Base-by-base conservation (phyloP, 2,888 invertebrate species). In the Tenthredo distinguenda region DNA sequence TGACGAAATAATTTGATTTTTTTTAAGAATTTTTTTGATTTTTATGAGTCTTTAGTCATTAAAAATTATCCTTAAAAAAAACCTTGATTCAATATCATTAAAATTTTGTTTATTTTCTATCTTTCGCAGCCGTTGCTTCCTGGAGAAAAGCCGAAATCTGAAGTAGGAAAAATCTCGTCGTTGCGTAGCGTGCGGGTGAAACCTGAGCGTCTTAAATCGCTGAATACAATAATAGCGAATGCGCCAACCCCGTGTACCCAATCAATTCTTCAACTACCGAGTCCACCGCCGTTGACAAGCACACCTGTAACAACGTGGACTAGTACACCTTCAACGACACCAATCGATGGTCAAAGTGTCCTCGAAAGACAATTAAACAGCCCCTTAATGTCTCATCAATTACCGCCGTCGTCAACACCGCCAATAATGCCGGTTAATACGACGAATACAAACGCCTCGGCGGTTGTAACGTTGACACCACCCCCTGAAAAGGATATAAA, bases 151-250 rank as follows among this genome's bases (percentile, higher is more conserved):
- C 90, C 91, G 47, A 93, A 94, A 89, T 87, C 91, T 21, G 94
- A 94, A 88, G 91, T 88, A n/a, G 91, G 93, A 34, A 95, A 95
- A 89, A 93, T 94, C 0, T 95, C 95, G 18, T 95, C 95, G 5
- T 90, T 95, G 79, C 95, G 96, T 65, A 96, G 96, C 62, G 96
- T 96, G 47, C 93, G 96, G 10, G 96, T 96, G 0, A 96, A 96
- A 91, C 95, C 96, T 0, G 95, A 95, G 87, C 93, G 95, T 26
- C 92, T 93, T 37, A 93, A 93, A 87, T 93, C 93, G 3, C 86
- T 93, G 50, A 93, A 92, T 87, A 93, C 93, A 72, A 92, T 92
- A 86, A 92, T 92, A 87, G 91, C 93, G n/a, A 89, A 88, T 81
- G 91, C 89, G 31, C 87, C 89, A 76, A 87, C 91, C 47, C 86